Conservation (phyloP, 2,888 invertebrate species). For the Eupithecia insigniata region DNA sequence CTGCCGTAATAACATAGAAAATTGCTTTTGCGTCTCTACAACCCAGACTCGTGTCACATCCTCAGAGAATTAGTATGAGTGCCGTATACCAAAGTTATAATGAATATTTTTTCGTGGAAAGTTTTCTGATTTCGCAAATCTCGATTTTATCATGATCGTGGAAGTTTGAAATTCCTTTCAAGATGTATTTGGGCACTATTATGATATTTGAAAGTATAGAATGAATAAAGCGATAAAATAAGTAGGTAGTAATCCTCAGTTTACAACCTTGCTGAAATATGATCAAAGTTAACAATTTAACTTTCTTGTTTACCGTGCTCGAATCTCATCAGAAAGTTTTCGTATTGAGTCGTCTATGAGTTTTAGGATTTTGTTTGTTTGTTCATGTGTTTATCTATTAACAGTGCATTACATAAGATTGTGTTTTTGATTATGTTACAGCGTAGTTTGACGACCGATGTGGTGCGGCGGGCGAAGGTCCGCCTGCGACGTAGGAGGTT, state of each 20-base stretch:
- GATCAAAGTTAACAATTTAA: constrained; percentile 44
- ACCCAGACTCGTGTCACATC: constrained; percentile 37
- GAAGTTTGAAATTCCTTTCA: constrained; percentile 25
- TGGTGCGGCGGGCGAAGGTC: too few species aligned
- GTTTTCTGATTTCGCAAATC: constrained; percentile 57
- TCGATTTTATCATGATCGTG: constrained; percentile 45
- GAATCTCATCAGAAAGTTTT: constrained; percentile 47
- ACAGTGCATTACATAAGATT: constrained; percentile 21
- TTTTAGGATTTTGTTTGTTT: constrained; percentile 25
- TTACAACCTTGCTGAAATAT: constrained; percentile 45
- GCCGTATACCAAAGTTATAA: constrained; percentile 54
- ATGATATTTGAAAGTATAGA: not conserved
- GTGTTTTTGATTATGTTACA: not conserved
- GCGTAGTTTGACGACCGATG: too few species aligned
- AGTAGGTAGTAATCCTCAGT: not conserved
- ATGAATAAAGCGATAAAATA: not conserved
- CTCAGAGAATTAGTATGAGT: constrained; percentile 46
- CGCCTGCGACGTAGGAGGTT: too few species aligned
- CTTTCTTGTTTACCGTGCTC: constrained; percentile 45
- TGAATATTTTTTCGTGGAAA: constrained; percentile 61
- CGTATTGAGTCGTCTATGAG: constrained; percentile 39
- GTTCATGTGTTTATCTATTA: constrained; percentile 27
- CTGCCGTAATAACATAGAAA: constrained; percentile 45
- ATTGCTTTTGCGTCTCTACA: constrained; percentile 46
- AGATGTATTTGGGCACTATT: constrained; percentile 19